Evolutionary conservation across 2,797 vertebrate genomes (phyloP).

Genomic region (Molossus molossus): DNA sequence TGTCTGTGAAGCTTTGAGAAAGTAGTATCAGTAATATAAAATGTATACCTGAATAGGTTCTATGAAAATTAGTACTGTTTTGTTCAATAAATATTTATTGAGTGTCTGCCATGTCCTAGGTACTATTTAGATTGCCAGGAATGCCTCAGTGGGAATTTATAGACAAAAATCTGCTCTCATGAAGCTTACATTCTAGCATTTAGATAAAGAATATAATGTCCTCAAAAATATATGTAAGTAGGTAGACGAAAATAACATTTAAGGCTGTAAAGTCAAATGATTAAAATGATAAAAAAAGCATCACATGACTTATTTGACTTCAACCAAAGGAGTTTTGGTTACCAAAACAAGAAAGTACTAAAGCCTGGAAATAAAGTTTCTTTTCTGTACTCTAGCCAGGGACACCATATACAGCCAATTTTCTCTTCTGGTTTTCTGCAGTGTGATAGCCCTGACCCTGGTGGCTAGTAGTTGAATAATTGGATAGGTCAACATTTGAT

Average conservation of each 20-base stretch:
- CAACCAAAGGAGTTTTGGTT: neutral
- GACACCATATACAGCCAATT: neutral
- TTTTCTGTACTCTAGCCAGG: neutral
- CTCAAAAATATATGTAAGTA: neutral
- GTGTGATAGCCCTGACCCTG: neutral
- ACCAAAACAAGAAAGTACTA: neutral
- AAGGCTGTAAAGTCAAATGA: conserved; percentile 39
- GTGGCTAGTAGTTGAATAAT: conserved; percentile 32
- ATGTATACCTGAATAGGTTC: conserved; percentile 6
- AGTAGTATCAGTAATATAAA: conserved; percentile 52
- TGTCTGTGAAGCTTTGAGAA: conserved; percentile 53
- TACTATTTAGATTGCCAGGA: conserved; percentile 10
- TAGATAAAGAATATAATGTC: conserved; percentile 35
- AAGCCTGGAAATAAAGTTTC: conserved; percentile 25
- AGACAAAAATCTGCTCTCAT: conserved; percentile 21
- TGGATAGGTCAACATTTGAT: conserved; percentile 43
- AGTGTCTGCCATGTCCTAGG: neutral
- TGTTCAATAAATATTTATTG: conserved; percentile 48
- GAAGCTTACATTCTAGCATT: conserved; percentile 20
- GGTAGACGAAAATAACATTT: conserved; percentile 44
- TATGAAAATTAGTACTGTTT: conserved; percentile 56
- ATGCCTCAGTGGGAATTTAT: neutral
- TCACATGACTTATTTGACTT: conserved; percentile 32
- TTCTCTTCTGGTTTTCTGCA: conserved; percentile 46
- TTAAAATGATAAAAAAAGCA: conserved; percentile 61